A percentile compares a stretch with the other conserved stretches of the same genome.
Evolutionary conservation across 2,797 vertebrate species (phyloP).

Genomic region (Poeciliopsis presidionis): DNA sequence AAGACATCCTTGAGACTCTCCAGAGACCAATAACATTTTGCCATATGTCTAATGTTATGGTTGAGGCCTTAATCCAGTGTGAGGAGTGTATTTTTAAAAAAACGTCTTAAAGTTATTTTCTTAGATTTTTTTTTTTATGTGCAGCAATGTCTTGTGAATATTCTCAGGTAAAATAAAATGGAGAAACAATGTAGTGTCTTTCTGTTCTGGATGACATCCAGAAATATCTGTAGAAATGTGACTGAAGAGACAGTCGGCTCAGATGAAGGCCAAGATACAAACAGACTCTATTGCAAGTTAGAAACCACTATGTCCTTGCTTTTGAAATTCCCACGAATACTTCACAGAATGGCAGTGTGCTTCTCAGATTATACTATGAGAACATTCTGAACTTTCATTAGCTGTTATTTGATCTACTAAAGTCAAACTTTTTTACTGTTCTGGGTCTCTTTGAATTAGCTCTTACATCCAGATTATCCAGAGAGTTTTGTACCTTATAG

Average conservation of each 20-base stretch:
- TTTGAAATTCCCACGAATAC: background rate
- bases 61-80: background rate
- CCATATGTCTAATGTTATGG: background rate
- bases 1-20: background rate
- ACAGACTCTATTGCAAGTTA: background rate
- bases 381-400: background rate
- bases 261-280: background rate
- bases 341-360: background rate
- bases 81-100: background rate
- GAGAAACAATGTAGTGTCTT: background rate
- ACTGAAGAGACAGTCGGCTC: background rate
- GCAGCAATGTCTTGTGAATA: background rate
- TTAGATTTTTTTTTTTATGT: background rate
- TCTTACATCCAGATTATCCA: background rate
- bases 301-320: background rate
- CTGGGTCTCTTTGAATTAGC: background rate
- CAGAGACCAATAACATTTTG: background rate
- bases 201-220: background rate
- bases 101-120: background rate
- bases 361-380: background rate
- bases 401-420: background rate
- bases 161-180: background rate
- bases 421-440: background rate
- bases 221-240: background rate
- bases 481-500: background rate